phyloP scores from a whole-genome alignment of 2,888 invertebrate species.

The Leptinotarsa tumamoca region DNA sequence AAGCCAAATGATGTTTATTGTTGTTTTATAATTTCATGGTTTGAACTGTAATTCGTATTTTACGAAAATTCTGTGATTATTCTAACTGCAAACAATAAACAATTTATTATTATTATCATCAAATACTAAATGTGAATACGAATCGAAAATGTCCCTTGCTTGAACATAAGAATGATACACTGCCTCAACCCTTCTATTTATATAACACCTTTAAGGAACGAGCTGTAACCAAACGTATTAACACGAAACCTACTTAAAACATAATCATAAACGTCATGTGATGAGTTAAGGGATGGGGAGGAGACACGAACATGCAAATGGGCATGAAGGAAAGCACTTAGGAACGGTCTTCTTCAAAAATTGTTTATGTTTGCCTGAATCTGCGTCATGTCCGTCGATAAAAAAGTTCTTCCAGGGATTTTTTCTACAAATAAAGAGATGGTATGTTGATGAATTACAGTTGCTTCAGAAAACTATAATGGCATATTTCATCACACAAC shows the following conservation, averaged over 20 bases:
- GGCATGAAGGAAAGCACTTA: slow-evolving; percentile 13
- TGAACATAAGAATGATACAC: background rate
- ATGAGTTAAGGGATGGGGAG: slow-evolving; percentile 47
- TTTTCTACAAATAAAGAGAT: background rate
- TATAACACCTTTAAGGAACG: slow-evolving; percentile 10
- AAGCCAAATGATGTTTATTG: no score
- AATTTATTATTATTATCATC: no score
- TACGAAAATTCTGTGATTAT: no score
- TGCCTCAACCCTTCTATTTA: slow-evolving; percentile 21
- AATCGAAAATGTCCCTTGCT: background rate
- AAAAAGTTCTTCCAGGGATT: background rate
- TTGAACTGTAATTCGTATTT: no score
- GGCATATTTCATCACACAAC: no score
- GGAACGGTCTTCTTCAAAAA: background rate
- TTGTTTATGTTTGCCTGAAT: slow-evolving; percentile 3
- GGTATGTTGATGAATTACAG: no score
- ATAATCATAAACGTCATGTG: slow-evolving; percentile 49
- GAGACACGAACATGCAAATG: slow-evolving; percentile 42
- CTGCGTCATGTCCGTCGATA: background rate
- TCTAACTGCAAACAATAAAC: no score
- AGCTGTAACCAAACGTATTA: slow-evolving; percentile 35
- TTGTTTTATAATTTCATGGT: no score
- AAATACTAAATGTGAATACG: no score
- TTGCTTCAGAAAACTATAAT: background rate
- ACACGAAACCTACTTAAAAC: slow-evolving; percentile 36